Evolutionary conservation across 2,113 vertebrate genomes (phyloP), one percentile per base, ranked within the genome.

Genomic region (Thermophis baileyi): DNA sequence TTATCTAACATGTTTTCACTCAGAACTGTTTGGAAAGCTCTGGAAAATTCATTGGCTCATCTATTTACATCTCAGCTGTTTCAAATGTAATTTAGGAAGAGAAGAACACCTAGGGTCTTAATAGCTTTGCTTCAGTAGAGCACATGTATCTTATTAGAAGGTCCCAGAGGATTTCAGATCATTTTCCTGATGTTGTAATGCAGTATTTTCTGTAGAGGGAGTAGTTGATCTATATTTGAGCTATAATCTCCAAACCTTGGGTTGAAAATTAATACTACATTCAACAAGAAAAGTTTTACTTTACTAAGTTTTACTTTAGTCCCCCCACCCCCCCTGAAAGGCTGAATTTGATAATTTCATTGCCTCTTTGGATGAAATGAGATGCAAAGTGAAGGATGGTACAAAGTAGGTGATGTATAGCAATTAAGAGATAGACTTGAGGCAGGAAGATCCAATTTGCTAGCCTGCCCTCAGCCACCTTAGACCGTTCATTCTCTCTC

Each of bases 131-230:
- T 74, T 30, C 16, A 81, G 7, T 30, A 0, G 30, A 7, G 0
- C 6, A 94, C 35, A 92, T 87, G 0, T 0, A 1, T 69, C 89
- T 91, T 18, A 12, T 0, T n/a, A 2, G 87, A 57, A 1, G 0
- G 0, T 69, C 55, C 81, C 27, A 27, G 14, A 87, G 81, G 87
- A 54, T 86, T 85, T 87, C 24, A n/a, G 53, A 24, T 51, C 91
- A 18, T 93, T 91, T 92, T 69, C 51, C 1, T 74, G n/a, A 54
- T 4, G 92, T 95, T 96, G 92, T 94, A 69, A 8, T 50, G 27
- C 0, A 0, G 25, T 87, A 20, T 51, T 94, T 95, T 92, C 97
- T 93, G 93, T 93, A 97, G 98, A 96, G 97, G 97, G 98, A 94
- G 95, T 88, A 90, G 30, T 98, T 94, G 95, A 47, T 93, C 95